Evolutionary conservation across 35 echinoderm and acorn worm species (phyloP).

Genomic region (Patiria miniata): DNA sequence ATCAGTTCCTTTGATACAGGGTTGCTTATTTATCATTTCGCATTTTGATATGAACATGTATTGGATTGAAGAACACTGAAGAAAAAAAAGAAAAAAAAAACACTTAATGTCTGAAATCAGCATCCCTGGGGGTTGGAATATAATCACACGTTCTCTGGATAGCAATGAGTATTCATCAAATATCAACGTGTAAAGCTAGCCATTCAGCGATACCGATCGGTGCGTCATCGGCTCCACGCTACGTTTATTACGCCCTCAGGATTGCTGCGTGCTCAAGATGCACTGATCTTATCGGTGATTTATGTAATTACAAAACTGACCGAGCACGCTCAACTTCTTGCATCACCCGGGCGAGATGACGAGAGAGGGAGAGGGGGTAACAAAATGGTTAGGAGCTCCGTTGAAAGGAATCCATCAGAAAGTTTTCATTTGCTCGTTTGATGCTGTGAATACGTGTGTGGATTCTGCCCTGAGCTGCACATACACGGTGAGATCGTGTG

Average conservation of each 20-base stretch:
- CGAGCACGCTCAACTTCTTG: background rate
- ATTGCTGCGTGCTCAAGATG: background rate
- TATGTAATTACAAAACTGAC: slow-evolving; percentile 29
- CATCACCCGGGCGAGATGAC: background rate
- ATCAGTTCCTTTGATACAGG: too few species aligned
- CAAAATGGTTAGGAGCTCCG: too few species aligned
- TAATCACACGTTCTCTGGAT: too few species aligned
- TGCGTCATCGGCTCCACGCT: slow-evolving; percentile 10
- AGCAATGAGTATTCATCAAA: too few species aligned
- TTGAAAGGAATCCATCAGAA: background rate
- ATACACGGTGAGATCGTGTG: background rate
- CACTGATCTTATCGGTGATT: slow-evolving; percentile 6
- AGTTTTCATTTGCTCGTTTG: background rate
- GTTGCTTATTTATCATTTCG: too few species aligned
- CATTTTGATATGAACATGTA: too few species aligned
- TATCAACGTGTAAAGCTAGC: too few species aligned
- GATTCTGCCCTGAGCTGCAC: background rate
- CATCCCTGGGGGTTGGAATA: too few species aligned
- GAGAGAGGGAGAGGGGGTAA: background rate
- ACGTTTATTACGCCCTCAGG: slow-evolving; percentile 8
- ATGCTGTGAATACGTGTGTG: background rate
- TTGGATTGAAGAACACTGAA: too few species aligned
- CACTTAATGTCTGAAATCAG: too few species aligned
- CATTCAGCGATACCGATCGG: background rate
- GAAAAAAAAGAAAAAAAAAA: too few species aligned